Evolutionary conservation across 2,113 vertebrate genomes (phyloP), one percentile per base, ranked within the genome.

Genomic region (Cololabis saira): DNA sequence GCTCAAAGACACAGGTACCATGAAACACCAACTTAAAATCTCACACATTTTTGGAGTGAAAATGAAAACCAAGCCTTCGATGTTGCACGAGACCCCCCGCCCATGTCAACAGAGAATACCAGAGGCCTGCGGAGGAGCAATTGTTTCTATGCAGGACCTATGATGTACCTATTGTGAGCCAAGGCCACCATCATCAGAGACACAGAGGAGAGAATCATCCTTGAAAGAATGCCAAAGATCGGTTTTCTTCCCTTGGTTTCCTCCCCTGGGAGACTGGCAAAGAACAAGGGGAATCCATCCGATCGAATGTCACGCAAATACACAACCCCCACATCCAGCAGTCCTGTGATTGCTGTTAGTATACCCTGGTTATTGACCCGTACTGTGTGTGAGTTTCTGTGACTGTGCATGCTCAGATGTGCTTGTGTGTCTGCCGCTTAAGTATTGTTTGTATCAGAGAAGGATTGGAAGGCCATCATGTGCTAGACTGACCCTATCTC

Each of bases 311-410:
- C 89, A 90, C 81, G 81, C 86, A 85, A 89, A 89, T 70, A 83
- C 85, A 76, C 83, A 82, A 58, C 74, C 80, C 61, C 75, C 66
- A 17, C 78, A 54, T 83, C 84, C 76, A 70, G 76, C 70, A 74
- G 75, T 71, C 78, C 71, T 89, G 84, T 90, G 86, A 89, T 91
- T 87, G 86, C 89, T 90, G 89, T 91, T 89, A 85, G 84, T 87
- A 84, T 87, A 87, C 83, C 83, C 89, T 85, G 84, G 68, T 90
- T 90, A 90, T 90, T 91, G 90, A 91, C 89, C 90, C 84, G 52
- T 86, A 83, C 69, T 82, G 82, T 87, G 83, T 87, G 82, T 68
- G 71, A 66, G 64, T 84, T 71, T 82, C 61, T 54, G 67, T 75
- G 72, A 68, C 69, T 60, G 66, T 76, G 71, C 78, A 67, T 62